These are phyloP conservation scores for Mercenaria mercenaria DNA, from an alignment of 1,140 invertebrate species.

Conservation along the genomic window DNA sequence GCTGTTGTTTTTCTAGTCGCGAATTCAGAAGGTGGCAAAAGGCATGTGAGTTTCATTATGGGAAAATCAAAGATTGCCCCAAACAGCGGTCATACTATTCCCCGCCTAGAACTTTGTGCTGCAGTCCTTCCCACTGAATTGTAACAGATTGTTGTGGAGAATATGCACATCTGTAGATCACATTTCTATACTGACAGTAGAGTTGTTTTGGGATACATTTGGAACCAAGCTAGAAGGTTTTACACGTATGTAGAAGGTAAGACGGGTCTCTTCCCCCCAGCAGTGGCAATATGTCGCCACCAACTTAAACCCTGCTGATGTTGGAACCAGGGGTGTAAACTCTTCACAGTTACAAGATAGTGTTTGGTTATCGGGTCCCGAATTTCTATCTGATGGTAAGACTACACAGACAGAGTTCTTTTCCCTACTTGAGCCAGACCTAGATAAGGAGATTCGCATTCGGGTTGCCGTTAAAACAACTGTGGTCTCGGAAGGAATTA, in stretches of 20 bases:
- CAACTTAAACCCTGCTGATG: constrained; percentile 43
- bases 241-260: constrained; percentile 47
- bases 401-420: background rate
- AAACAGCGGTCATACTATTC: constrained; percentile 66
- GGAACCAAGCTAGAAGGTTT: constrained; percentile 38
- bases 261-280: background rate
- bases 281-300: constrained; percentile 52
- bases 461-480: background rate
- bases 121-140: constrained; percentile 54
- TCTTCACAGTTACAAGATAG: constrained; percentile 15
- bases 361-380: constrained; percentile 17
- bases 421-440: background rate
- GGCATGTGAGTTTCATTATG: background rate
- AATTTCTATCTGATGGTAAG: background rate
- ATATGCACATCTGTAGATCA: background rate
- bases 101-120: constrained; percentile 59
- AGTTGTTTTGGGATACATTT: constrained; percentile 58
- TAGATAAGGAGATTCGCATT: constrained; percentile 26
- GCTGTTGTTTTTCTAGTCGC: constrained; percentile 27
- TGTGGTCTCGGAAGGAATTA: background rate
- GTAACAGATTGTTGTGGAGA: background rate
- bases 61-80: background rate
- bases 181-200: constrained; percentile 63
- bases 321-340: constrained; percentile 4
- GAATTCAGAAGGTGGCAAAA: background rate